A percentile compares a stretch with the other conserved stretches of the same genome.
Evolutionary conservation across 2,113 vertebrate genomes (phyloP).

Genomic region (human (Homo sapiens)): DNA sequence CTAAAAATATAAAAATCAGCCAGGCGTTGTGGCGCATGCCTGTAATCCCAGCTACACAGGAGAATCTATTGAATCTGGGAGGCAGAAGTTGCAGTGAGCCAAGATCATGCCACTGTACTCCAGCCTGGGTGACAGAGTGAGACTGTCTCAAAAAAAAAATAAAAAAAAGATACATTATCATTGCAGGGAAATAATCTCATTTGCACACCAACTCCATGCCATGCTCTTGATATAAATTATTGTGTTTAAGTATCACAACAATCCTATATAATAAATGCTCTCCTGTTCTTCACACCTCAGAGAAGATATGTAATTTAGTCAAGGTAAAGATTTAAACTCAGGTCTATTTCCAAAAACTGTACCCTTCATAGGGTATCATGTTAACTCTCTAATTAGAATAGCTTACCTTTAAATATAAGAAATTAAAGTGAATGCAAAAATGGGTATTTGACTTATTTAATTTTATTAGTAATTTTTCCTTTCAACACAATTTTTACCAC

Average conservation of each 20-base stretch:
- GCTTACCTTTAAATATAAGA: background rate
- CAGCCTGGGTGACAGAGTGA: too few species aligned
- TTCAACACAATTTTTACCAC: background rate
- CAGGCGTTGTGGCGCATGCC: too few species aligned
- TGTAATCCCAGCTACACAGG: too few species aligned
- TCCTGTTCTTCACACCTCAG: background rate
- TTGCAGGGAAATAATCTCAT: background rate
- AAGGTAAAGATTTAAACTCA: background rate
- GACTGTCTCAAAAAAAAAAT: too few species aligned
- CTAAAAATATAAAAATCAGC: too few species aligned
- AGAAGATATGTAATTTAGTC: background rate
- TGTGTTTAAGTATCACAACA: constrained; percentile 19
- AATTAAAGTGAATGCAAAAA: constrained; percentile 22
- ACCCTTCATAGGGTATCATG: background rate
- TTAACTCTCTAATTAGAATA: constrained; percentile 24
- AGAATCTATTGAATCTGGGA: too few species aligned
- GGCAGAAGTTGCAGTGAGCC: too few species aligned
- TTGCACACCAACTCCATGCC: background rate
- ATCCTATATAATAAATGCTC: background rate
- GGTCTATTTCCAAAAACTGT: background rate
- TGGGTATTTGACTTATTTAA: background rate
- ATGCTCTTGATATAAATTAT: background rate
- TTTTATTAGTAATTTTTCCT: background rate
- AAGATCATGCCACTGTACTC: too few species aligned
- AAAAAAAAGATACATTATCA: background rate